phyloP scores from a whole-genome alignment of 2,888 invertebrate species.

The Abrostola tripartita region DNA sequence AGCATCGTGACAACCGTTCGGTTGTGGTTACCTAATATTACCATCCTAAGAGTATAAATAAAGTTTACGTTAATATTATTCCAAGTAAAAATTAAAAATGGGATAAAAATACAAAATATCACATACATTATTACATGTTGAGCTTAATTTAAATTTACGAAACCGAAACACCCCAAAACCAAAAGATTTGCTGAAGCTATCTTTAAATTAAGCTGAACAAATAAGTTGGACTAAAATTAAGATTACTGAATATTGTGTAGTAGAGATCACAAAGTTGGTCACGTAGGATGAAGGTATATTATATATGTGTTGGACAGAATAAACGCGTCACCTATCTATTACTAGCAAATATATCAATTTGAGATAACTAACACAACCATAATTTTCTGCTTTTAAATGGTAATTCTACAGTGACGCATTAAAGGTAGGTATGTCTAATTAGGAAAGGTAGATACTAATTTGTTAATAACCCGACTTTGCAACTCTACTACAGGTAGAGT shows the following conservation, averaged over 20 bases:
- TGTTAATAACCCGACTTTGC: slow-evolving; percentile 68
- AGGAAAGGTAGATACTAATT: slow-evolving; percentile 66
- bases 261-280: slow-evolving; percentile 61
- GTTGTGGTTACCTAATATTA: slow-evolving; percentile 70
- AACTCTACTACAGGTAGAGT: slow-evolving; percentile 60
- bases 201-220: slow-evolving; percentile 88
- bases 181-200: slow-evolving; percentile 59
- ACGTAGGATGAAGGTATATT: slow-evolving; percentile 51
- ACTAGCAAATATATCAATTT: slow-evolving; percentile 83
- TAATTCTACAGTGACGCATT: slow-evolving; percentile 79
- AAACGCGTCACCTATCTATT: slow-evolving; percentile 76
- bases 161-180: slow-evolving; percentile 68
- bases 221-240: slow-evolving; percentile 71
- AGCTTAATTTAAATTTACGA: slow-evolving; percentile 85
- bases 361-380: slow-evolving; percentile 88
- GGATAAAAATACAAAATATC: slow-evolving; percentile 87
- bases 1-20: slow-evolving; percentile 76
- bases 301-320: slow-evolving; percentile 63
- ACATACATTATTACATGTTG: slow-evolving; percentile 88
- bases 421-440: slow-evolving; percentile 66
- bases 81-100: slow-evolving; percentile 77
- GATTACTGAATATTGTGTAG: slow-evolving; percentile 62
- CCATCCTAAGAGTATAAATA: slow-evolving; percentile 76
- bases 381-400: slow-evolving; percentile 81
- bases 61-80: slow-evolving; percentile 73